phyloP scores from a whole-genome alignment of 2,888 invertebrate genomes.

The Norana najaformis region DNA sequence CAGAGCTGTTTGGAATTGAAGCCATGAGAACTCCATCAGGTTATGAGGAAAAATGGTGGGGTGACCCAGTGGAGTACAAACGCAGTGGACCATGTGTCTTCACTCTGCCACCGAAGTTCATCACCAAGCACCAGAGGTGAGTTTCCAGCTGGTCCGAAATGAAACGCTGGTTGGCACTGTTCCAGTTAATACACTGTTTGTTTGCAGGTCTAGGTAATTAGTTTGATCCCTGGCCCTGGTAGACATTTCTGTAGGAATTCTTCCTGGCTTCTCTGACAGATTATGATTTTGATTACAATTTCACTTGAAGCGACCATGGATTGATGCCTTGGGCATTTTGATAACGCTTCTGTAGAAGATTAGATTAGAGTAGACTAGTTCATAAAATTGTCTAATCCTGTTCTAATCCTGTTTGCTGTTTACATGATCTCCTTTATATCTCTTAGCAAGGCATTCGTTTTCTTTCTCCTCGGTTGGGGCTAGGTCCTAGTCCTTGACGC shows the following conservation, averaged over 20 bases:
- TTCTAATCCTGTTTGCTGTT: not conserved
- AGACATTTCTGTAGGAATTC: no score
- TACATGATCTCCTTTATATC: not conserved
- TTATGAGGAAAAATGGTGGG: conserved; percentile 25
- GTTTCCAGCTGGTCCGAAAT: not conserved
- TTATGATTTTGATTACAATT: no score
- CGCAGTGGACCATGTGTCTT: conserved; percentile 15
- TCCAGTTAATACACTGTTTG: not conserved
- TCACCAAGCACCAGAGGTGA: conserved; percentile 16
- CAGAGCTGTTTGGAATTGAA: conserved; percentile 8
- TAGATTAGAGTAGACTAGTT: not conserved
- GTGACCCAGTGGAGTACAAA: not conserved
- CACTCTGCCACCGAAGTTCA: conserved; percentile 20
- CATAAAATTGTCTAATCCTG: not conserved
- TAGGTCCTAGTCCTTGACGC: not conserved
- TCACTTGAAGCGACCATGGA: no score
- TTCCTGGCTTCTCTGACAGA: no score
- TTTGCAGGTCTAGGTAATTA: not conserved
- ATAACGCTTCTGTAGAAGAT: no score
- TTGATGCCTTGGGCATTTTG: no score
- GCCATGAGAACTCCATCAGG: not conserved
- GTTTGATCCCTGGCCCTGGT: not conserved
- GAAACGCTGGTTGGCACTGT: not conserved
- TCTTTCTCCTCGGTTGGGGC: not conserved
- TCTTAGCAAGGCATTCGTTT: not conserved